A percentile compares a stretch with the other conserved stretches of the same genome.
These are phyloP conservation scores for Magallana ariakensis DNA, from an alignment of 1,140 invertebrate genomes.

Conservation along the genomic window DNA sequence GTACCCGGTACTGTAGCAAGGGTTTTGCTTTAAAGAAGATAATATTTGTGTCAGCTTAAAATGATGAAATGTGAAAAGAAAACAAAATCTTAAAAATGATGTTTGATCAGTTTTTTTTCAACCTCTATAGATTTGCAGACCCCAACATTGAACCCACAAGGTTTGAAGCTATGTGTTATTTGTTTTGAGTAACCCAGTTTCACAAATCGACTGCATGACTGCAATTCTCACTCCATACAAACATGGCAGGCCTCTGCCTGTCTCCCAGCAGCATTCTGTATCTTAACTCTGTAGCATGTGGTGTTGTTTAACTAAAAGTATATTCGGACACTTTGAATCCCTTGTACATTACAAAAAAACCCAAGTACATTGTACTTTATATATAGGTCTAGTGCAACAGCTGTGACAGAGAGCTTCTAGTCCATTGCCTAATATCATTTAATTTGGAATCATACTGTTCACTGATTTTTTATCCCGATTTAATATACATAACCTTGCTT, in stretches of 20 bases:
- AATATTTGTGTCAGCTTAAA: too few species aligned
- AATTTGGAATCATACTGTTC: too few species aligned
- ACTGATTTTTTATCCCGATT: too few species aligned
- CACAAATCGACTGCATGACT: slow-evolving; percentile 6
- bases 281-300: slow-evolving; percentile 2
- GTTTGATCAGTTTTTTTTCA: neutral
- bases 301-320: slow-evolving; percentile 4
- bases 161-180: slow-evolving; percentile 29
- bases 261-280: neutral
- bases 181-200: slow-evolving; percentile 21
- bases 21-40: too few species aligned
- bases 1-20: too few species aligned
- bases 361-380: neutral
- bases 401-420: neutral
- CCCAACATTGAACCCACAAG: slow-evolving; percentile 28
- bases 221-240: neutral
- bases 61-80: too few species aligned
- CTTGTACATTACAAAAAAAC: neutral
- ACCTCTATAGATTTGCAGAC: slow-evolving; percentile 27
- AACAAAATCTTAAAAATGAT: too few species aligned
- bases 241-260: neutral
- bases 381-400: slow-evolving; percentile 1
- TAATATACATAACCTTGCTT: too few species aligned
- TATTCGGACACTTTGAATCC: neutral
- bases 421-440: neutral